These are phyloP conservation scores for Adelognathus sp. DNA, from an alignment of 2,888 invertebrate genomes.

Conservation along the genomic window DNA sequence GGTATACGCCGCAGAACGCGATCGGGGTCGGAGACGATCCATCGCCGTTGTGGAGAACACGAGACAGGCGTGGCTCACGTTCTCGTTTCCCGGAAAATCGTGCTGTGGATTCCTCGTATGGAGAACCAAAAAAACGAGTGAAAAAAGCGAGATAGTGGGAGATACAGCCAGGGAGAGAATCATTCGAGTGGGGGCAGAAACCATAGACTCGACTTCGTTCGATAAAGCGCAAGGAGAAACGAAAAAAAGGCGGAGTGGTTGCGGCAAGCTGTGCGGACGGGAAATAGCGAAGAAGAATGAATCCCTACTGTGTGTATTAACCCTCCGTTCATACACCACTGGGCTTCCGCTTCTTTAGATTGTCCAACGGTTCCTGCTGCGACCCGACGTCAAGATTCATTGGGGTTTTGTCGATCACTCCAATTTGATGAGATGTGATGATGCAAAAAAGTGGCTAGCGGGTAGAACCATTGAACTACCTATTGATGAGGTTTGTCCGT, in stretches of 20 bases:
- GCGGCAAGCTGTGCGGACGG: too few species aligned
- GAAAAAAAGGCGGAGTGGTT: slow-evolving; percentile 49
- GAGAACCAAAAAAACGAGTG: slow-evolving; percentile 51
- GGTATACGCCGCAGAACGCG: slow-evolving; percentile 57
- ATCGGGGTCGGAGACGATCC: slow-evolving; percentile 71
- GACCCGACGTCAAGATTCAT: slow-evolving; percentile 46
- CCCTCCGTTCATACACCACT: slow-evolving; percentile 59
- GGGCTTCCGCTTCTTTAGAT: slow-evolving; percentile 45
- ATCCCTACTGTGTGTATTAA: slow-evolving; percentile 53
- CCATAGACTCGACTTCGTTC: slow-evolving; percentile 44
- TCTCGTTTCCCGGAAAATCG: slow-evolving; percentile 67
- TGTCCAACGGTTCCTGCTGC: slow-evolving; percentile 4
- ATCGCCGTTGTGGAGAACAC: slow-evolving; percentile 72
- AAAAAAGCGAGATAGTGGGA: slow-evolving; percentile 39
- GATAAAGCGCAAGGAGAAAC: slow-evolving; percentile 51
- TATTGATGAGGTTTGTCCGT: not conserved
- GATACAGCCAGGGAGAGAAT: not conserved
- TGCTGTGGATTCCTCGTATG: slow-evolving; percentile 66
- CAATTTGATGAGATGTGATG: slow-evolving; percentile 23
- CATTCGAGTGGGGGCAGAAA: slow-evolving; percentile 34
- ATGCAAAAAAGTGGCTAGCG: not conserved
- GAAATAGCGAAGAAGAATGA: slow-evolving; percentile 25
- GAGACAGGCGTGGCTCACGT: slow-evolving; percentile 75
- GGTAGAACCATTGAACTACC: not conserved
- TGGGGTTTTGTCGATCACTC: slow-evolving; percentile 29